Evolutionary conservation across 2,888 invertebrate genomes (phyloP).

Genomic region (Watsonalla cultraria): DNA sequence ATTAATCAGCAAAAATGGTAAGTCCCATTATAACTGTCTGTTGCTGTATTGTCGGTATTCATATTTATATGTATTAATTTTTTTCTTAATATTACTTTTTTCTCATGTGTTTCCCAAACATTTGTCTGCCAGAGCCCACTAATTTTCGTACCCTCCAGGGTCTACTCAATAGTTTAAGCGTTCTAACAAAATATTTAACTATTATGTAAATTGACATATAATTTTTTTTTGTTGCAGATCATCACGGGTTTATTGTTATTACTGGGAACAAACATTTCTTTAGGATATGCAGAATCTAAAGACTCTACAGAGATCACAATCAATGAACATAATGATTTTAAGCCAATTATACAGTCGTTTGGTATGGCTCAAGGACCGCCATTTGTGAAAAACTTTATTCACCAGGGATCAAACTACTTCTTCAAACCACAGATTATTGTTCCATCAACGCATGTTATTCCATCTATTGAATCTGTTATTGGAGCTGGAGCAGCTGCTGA

Average conservation of each 20-base stretch:
- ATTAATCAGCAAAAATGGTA: neutral
- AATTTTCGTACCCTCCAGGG: no score
- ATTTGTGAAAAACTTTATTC: constrained; percentile 24
- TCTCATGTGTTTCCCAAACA: no score
- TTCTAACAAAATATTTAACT: no score
- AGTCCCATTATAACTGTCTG: neutral
- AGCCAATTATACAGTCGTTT: constrained; percentile 6
- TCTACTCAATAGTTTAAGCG: no score
- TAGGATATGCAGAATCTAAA: constrained; percentile 9
- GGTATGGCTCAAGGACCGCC: constrained; percentile 12
- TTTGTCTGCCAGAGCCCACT: no score
- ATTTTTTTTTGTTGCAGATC: constrained; percentile 22
- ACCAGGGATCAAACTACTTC: constrained; percentile 40
- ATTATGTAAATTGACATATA: no score
- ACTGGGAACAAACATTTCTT: constrained; percentile 21
- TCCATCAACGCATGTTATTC: constrained; percentile 13
- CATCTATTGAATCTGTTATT: constrained; percentile 16
- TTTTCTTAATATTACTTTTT: no score
- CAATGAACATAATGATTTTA: constrained; percentile 17
- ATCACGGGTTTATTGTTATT: constrained; percentile 20
- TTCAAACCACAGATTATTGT: constrained; percentile 35
- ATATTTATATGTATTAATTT: no score
- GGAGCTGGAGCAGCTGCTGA: constrained; percentile 5
- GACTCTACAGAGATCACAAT: constrained; percentile 14
- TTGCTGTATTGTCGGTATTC: no score